Conservation (phyloP, 2,888 invertebrate species). For the Caenorhabditis sp. region DNA sequence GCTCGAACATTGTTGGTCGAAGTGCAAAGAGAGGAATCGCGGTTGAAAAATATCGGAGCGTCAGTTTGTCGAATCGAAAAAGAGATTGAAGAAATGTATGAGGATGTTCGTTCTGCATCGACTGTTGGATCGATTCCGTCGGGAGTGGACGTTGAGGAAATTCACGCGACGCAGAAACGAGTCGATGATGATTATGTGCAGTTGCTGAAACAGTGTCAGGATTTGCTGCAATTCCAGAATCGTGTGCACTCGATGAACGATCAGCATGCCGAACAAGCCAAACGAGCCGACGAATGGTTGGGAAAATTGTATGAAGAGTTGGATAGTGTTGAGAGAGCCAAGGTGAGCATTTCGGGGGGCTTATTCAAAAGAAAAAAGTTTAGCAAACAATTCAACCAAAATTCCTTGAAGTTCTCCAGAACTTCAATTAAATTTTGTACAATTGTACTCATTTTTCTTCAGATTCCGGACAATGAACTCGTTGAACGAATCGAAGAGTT, state of each 20-base stretch:
- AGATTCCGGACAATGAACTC: conserved; percentile 24
- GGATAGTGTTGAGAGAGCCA: conserved; percentile 20
- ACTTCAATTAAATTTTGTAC: too few species aligned
- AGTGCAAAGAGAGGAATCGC: conserved; percentile 32
- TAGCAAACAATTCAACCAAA: background rate
- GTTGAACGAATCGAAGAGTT: conserved; percentile 42
- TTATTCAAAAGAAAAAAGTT: background rate
- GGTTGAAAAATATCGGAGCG: conserved; percentile 41
- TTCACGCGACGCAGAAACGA: conserved; percentile 39
- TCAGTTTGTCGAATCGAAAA: conserved; percentile 44
- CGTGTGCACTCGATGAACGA: conserved; percentile 44
- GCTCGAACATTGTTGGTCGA: conserved; percentile 40
- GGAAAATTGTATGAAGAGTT: conserved; percentile 22
- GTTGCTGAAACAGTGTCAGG: conserved; percentile 51
- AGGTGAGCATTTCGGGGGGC: background rate
- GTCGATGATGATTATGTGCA: conserved; percentile 51
- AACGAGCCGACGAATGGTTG: conserved; percentile 28
- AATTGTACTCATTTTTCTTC: too few species aligned
- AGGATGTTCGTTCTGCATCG: conserved; percentile 34
- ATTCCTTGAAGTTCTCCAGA: too few species aligned
- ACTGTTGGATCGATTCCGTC: conserved; percentile 12
- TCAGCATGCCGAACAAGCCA: conserved; percentile 40
- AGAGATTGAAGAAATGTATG: conserved; percentile 46
- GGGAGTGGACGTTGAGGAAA: conserved; percentile 46
- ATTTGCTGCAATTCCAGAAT: conserved; percentile 54